These are phyloP conservation scores for Paracanthobrama guichenoti DNA, from an alignment of 2,113 vertebrate genomes.

Conservation along the genomic window DNA sequence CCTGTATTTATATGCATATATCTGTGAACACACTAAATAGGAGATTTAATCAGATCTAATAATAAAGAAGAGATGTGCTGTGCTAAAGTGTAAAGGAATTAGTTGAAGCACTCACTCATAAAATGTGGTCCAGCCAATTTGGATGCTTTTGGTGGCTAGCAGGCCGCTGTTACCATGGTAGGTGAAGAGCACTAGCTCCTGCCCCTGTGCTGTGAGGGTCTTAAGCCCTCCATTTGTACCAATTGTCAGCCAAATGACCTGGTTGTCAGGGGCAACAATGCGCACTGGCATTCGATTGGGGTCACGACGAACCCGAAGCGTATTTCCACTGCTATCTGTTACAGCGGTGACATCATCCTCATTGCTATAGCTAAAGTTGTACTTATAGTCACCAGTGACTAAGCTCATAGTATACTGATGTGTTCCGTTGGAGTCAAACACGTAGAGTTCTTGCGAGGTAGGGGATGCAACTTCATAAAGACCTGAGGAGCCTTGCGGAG, in stretches of 20 bases:
- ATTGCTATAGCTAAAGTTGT: conserved; percentile 98
- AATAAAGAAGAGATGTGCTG: not conserved
- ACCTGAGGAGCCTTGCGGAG: conserved; percentile 81
- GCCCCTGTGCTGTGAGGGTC: conserved; percentile 92
- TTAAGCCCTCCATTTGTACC: conserved; percentile 96
- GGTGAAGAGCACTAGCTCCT: conserved; percentile 92
- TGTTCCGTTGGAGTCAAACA: conserved; percentile 94
- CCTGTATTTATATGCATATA: too few species aligned
- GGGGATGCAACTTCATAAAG: conserved; percentile 94
- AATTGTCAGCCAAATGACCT: conserved; percentile 97
- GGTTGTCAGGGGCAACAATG: conserved; percentile 95
- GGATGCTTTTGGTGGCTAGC: conserved; percentile 94
- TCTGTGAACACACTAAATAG: not conserved
- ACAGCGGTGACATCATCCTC: conserved; percentile 94
- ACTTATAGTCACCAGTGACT: conserved; percentile 93
- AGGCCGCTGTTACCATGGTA: conserved; percentile 97
- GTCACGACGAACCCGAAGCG: conserved; percentile 90
- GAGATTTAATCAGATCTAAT: not conserved
- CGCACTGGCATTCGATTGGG: conserved; percentile 95
- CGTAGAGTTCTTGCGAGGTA: conserved; percentile 92
- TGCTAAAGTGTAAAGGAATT: not conserved
- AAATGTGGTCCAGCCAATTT: conserved; percentile 98
- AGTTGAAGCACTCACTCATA: conserved; percentile 86
- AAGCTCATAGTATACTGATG: conserved; percentile 95
- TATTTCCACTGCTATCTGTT: conserved; percentile 95